Percentiles rank a stretch among this genome's conserved stretches.
Conservation (phyloP, 2,797 vertebrate genomes). For the Rachycentron canadum region DNA sequence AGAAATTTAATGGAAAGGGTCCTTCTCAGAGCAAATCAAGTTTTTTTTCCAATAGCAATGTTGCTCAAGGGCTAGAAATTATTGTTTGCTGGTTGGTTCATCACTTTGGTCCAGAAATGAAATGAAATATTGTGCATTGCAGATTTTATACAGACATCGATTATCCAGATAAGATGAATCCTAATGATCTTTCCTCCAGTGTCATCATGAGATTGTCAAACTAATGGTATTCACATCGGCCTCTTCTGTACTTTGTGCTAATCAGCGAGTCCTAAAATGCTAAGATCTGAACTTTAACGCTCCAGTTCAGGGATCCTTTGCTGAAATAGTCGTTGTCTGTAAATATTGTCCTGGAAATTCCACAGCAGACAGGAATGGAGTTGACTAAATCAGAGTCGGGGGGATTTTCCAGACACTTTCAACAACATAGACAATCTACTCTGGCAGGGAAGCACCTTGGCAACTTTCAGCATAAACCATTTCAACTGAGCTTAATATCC, state of each 20-base stretch:
- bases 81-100: too few species aligned
- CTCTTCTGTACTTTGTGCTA: background rate
- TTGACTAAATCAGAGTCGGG: constrained; percentile 50
- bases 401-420: constrained; percentile 83
- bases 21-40: too few species aligned
- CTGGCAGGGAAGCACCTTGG: constrained; percentile 71
- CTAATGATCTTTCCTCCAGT: background rate
- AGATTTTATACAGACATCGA: too few species aligned
- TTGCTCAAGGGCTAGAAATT: too few species aligned
- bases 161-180: too few species aligned
- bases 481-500: constrained; percentile 66
- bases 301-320: constrained; percentile 13
- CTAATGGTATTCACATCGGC: background rate
- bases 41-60: too few species aligned
- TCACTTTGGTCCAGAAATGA: too few species aligned
- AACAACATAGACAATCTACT: constrained; percentile 82
- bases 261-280: background rate
- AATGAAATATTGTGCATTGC: too few species aligned
- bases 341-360: constrained; percentile 77
- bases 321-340: constrained; percentile 54
- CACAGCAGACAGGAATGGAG: constrained; percentile 70
- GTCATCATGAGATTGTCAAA: too few species aligned
- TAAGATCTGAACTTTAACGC: constrained; percentile 18
- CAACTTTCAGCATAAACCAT: constrained; percentile 71
- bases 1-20: too few species aligned